These are phyloP conservation scores for Pseudococcus jackbeardsleyi DNA, from an alignment of 2,888 invertebrate species.

Conservation along the genomic window DNA sequence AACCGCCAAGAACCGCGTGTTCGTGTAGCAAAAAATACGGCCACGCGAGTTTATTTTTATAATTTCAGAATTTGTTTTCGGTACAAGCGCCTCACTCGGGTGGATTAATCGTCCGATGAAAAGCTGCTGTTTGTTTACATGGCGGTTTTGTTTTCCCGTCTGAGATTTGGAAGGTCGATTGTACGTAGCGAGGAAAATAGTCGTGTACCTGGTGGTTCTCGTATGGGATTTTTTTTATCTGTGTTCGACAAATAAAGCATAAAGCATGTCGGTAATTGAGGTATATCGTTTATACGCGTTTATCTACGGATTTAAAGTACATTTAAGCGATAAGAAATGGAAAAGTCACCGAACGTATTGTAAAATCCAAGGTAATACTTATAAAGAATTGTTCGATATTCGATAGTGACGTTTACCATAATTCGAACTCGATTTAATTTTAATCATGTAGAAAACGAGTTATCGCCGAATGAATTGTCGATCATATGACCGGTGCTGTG, in stretches of 20 bases:
- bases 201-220: not conserved
- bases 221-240: conserved; percentile 9
- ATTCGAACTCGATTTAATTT: not conserved
- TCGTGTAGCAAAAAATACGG: conserved; percentile 22
- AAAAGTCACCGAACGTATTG: conserved; percentile 16
- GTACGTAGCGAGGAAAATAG: conserved; percentile 7
- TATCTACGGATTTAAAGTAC: conserved; percentile 40
- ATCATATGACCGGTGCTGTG: conserved; percentile 19
- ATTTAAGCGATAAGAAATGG: conserved; percentile 30
- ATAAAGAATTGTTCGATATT: conserved; percentile 12
- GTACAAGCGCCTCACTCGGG: not conserved
- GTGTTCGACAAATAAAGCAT: conserved; percentile 36
- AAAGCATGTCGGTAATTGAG: conserved; percentile 38
- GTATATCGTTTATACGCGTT: conserved; percentile 2
- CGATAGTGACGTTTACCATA: conserved; percentile 29
- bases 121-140: not conserved
- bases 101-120: not conserved
- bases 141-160: not conserved
- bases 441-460: not conserved
- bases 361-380: not conserved
- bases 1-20: not conserved
- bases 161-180: not conserved
- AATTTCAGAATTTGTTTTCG: not conserved
- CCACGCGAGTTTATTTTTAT: conserved; percentile 41
- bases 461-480: conserved; percentile 7